A percentile compares a stretch with the other conserved stretches of the same genome.
phyloP scores from a whole-genome alignment of 2,888 invertebrate species.

The Lasioglossum lativentre region DNA sequence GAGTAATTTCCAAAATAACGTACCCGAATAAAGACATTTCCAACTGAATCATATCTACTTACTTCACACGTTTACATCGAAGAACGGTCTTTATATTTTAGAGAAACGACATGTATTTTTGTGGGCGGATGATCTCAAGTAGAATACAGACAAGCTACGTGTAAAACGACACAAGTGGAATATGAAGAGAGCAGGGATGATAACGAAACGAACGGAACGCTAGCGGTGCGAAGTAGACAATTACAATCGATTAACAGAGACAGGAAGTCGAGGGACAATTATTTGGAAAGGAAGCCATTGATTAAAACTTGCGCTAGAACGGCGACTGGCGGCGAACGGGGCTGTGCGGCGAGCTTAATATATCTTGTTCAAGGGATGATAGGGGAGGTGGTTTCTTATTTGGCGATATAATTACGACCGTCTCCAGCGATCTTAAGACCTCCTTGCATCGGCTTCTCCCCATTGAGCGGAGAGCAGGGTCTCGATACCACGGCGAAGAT shows the following conservation, averaged over 20 bases:
- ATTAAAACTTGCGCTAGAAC: conserved; percentile 69
- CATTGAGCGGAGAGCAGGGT: conserved; percentile 48
- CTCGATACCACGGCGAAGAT: conserved; percentile 53
- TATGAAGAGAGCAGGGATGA: too few relatives aligned
- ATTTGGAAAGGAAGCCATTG: conserved; percentile 33
- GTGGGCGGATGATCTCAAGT: too few relatives aligned
- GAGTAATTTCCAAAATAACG: too few relatives aligned
- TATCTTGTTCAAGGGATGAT: conserved; percentile 52
- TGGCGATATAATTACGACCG: conserved; percentile 77
- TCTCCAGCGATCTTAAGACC: conserved; percentile 49
- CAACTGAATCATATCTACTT: too few relatives aligned
- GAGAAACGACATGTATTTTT: too few relatives aligned
- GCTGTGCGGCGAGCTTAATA: conserved; percentile 46
- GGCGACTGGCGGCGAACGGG: conserved; percentile 43
- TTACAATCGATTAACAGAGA: neutral
- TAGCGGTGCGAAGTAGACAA: too few relatives aligned
- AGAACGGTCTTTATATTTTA: too few relatives aligned
- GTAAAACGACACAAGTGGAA: too few relatives aligned
- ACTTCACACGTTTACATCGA: too few relatives aligned
- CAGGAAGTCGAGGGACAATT: neutral
- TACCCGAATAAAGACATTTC: too few relatives aligned
- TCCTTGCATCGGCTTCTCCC: conserved; percentile 43
- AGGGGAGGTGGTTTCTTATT: conserved; percentile 67
- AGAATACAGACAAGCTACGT: too few relatives aligned
- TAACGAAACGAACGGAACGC: too few relatives aligned